Percentiles rank a stretch among this genome's conserved stretches.
Evolutionary conservation across 2,888 invertebrate genomes (phyloP).

Genomic region (Phengaris alcon): DNA sequence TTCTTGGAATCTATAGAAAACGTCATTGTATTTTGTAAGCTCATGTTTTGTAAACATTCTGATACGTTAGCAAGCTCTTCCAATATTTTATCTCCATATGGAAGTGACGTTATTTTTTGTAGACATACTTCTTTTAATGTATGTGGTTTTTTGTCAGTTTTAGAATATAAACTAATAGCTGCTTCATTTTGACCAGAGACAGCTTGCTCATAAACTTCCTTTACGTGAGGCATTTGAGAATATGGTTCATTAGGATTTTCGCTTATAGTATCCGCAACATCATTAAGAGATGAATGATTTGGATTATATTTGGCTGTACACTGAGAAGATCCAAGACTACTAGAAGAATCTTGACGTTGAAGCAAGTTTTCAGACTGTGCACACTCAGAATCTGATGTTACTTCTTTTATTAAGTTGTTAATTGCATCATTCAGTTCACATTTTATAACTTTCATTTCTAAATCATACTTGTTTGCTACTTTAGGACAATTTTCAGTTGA

Average conservation of each 20-base stretch:
- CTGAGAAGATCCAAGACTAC: conserved; percentile 82
- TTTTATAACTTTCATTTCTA: conserved; percentile 69
- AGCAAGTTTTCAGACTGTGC: conserved; percentile 51
- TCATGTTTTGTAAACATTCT: conserved; percentile 70
- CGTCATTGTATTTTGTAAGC: conserved; percentile 33
- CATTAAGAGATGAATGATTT: conserved; percentile 78
- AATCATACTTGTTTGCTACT: conserved; percentile 49
- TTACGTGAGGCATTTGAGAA: conserved; percentile 55
- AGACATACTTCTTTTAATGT: conserved; percentile 83
- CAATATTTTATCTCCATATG: conserved; percentile 83
- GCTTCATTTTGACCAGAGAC: conserved; percentile 35
- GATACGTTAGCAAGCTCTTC: conserved; percentile 84
- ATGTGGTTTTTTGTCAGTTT: conserved; percentile 54
- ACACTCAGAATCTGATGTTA: conserved; percentile 60
- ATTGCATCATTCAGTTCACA: conserved; percentile 72
- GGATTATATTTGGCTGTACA: conserved; percentile 85
- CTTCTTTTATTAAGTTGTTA: conserved; percentile 71
- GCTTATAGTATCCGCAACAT: conserved; percentile 78
- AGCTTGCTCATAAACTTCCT: conserved; percentile 69
- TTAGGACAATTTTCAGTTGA: conserved; percentile 32
- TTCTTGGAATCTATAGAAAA: conserved; percentile 1
- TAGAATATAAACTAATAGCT: not conserved
- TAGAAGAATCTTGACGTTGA: conserved; percentile 79
- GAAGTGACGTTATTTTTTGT: conserved; percentile 81
- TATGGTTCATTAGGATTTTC: conserved; percentile 51